Conservation (phyloP, 1,140 invertebrate species). For the Drusus annulatus region DNA sequence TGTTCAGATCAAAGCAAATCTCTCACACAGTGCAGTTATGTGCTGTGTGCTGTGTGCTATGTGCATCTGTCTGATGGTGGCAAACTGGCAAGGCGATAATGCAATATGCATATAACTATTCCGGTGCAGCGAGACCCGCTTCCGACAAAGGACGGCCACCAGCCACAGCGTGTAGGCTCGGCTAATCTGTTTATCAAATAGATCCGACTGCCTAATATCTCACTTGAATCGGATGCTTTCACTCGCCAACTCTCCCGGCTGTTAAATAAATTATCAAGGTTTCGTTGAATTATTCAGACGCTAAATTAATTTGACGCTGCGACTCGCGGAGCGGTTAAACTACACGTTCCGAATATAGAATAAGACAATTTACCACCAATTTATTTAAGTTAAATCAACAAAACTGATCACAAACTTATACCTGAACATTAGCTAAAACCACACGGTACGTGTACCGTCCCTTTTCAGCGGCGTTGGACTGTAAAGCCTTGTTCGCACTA, state of each 20-base stretch:
- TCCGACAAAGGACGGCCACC: conserved; percentile 41
- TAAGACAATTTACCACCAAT: too few species aligned
- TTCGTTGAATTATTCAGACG: not conserved
- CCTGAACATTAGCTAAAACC: too few species aligned
- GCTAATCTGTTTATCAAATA: conserved; percentile 56
- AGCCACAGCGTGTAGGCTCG: conserved; percentile 2
- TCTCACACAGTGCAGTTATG: not conserved
- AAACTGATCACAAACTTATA: too few species aligned
- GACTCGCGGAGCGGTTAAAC: not conserved
- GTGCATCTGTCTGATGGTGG: not conserved
- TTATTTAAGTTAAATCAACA: too few species aligned
- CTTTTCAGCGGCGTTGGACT: too few species aligned
- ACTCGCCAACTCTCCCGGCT: not conserved
- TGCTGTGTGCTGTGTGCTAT: too few species aligned
- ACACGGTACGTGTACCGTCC: too few species aligned
- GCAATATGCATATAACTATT: conserved; percentile 22
- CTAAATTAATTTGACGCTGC: not conserved
- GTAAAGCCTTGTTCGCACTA: too few species aligned
- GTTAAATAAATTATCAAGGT: conserved; percentile 6
- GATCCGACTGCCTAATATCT: conserved; percentile 35
- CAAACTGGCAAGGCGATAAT: not conserved
- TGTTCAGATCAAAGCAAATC: conserved; percentile 7
- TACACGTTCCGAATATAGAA: not conserved
- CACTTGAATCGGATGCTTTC: conserved; percentile 30
- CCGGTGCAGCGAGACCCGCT: not conserved